Evolutionary conservation across 1,140 invertebrate species (phyloP), one percentile per base, ranked within the genome.

Genomic region (Pantala flavescens): DNA sequence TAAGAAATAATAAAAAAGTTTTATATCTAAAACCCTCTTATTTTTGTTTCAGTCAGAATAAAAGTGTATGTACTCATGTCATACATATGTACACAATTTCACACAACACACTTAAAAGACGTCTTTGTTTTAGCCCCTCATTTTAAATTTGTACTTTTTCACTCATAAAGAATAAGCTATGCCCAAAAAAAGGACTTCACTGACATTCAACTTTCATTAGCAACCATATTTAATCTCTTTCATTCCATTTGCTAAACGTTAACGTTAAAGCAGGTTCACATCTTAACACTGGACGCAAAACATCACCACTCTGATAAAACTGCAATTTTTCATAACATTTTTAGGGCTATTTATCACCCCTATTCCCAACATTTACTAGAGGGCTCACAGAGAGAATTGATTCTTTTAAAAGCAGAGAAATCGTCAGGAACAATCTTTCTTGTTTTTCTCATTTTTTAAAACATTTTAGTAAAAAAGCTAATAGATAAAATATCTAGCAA

Each of bases 1-100:
- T 63, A 63, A 63, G 49, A 63, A 63, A 63, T 63, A 63, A 63
- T 63, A 63, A 63, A 63, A 63, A 63, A 63, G 49, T 63, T 63
- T 63, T 63, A 63, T 63, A 63, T 63, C 49, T 63, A 63, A 63
- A 63, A 63, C 49, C 49, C 49, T 63, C 49, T 63, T 63, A 36
- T 36, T 63, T 63, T 63, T 21, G n/a, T 63, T 21, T 63, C 49
- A 63, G 49, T 63, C 49, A 63, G 49, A 63, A 63, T 63, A 63
- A 63, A 63, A 63, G 49, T 63, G n/a, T 63, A 63, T 63, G 49
- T 63, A 63, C 49, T 21, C 49, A 63, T 63, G 49, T 63, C 49
- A 63, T 63, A 63, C 49, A 63, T 63, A 63, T 63, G 49, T 63
- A 63, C 49, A 63, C 49, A 63, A 3, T 19, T 21, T 19, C n/a